Percentiles rank a stretch among this genome's conserved stretches.
phyloP scores from a whole-genome alignment of 2,888 invertebrate genomes.

The Steinernema scapterisci region DNA sequence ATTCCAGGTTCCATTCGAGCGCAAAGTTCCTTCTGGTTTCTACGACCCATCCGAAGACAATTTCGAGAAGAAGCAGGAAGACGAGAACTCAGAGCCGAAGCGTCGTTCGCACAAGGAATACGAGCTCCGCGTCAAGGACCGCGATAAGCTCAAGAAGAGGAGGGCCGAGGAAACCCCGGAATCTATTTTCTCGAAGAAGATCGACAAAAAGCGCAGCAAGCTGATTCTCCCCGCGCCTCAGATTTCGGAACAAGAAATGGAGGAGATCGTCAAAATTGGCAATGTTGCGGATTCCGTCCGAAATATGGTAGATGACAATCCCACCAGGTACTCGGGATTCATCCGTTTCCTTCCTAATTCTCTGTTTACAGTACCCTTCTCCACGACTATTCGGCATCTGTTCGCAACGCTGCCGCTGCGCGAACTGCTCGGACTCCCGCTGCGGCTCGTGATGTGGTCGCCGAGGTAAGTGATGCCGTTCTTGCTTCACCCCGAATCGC shows the following conservation, averaged over 20 bases:
- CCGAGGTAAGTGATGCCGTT: conserved; percentile 44
- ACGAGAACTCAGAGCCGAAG: conserved; percentile 55
- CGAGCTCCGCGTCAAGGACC: conserved; percentile 89
- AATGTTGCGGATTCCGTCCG: conserved; percentile 72
- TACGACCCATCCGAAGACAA: conserved; percentile 89
- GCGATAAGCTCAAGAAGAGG: conserved; percentile 86
- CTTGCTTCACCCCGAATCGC: not conserved
- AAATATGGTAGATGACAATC: conserved; percentile 80
- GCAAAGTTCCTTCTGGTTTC: conserved; percentile 75
- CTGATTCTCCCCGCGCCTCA: conserved; percentile 94
- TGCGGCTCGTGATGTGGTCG: conserved; percentile 58
- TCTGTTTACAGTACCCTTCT: conserved; percentile 75
- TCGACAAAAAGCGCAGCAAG: conserved; percentile 72
- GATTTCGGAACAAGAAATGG: conserved; percentile 82
- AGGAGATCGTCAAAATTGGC: conserved; percentile 76
- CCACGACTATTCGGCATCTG: conserved; percentile 82
- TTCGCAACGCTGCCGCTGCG: conserved; percentile 77
- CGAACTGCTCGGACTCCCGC: conserved; percentile 77
- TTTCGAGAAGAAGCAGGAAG: conserved; percentile 64
- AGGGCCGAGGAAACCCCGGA: conserved; percentile 81
- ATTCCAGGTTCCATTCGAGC: conserved; percentile 77
- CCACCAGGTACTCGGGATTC: conserved; percentile 50
- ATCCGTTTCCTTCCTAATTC: conserved; percentile 16
- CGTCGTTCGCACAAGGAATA: conserved; percentile 69
- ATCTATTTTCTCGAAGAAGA: conserved; percentile 62